Conservation (phyloP, 2,797 vertebrate genomes). For the Sebastes variabilis region DNA sequence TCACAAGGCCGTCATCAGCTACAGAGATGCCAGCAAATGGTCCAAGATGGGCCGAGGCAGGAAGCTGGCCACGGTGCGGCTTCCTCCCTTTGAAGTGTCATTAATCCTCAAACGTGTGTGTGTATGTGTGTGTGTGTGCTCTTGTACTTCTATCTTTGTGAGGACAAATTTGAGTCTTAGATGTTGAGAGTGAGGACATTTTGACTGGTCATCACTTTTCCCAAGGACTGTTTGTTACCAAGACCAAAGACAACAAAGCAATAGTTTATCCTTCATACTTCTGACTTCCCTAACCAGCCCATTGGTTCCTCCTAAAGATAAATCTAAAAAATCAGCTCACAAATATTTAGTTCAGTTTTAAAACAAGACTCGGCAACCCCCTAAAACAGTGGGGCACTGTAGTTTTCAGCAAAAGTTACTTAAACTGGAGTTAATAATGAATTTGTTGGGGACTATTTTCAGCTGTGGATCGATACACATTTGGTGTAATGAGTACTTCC, state of each 20-base stretch:
- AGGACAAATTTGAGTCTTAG: not conserved
- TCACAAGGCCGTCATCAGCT: conserved; percentile 51
- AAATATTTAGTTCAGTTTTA: not conserved
- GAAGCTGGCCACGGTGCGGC: conserved; percentile 48
- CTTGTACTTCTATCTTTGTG: not conserved
- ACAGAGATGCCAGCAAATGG: conserved; percentile 71
- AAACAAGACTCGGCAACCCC: not conserved
- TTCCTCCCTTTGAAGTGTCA: conserved; percentile 74
- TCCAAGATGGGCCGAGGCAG: conserved; percentile 56
- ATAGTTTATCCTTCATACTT: not conserved
- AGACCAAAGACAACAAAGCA: not conserved
- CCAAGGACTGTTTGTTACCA: not conserved
- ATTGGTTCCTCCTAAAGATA: not conserved
- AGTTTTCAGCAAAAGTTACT: too few relatives aligned
- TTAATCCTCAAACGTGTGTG: conserved; percentile 48
- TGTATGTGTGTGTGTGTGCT: not conserved
- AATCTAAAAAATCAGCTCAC: not conserved
- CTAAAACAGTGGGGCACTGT: not conserved
- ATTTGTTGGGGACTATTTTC: not conserved
- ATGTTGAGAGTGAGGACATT: not conserved
- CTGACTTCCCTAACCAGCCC: not conserved
- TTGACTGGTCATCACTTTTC: not conserved
- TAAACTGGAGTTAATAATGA: not conserved
- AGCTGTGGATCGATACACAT: not conserved
- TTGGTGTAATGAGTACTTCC: not conserved